Evolutionary conservation across 2,888 invertebrate genomes (phyloP).

Genomic region (Tineola bisselliella): DNA sequence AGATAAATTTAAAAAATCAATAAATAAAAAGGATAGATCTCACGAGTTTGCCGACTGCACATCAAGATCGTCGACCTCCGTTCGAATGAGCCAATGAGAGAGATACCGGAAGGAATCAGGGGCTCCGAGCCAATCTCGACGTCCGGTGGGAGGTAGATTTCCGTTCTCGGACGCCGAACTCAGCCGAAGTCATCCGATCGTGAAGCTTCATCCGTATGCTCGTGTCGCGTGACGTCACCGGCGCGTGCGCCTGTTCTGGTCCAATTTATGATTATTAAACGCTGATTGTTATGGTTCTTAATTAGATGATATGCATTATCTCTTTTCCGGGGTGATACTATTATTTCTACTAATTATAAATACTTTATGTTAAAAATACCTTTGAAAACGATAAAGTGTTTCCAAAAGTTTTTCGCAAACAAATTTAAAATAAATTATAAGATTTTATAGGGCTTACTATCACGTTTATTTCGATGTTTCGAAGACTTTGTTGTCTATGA

Average conservation of each 20-base stretch:
- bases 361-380: too few species aligned
- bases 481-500: too few species aligned
- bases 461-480: too few species aligned
- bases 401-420: too few species aligned
- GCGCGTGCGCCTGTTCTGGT: conserved; percentile 42
- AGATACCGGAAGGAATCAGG: conserved; percentile 59
- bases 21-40: not conserved
- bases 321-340: not conserved
- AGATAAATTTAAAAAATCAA: not conserved
- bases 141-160: conserved; percentile 35
- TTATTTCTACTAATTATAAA: not conserved
- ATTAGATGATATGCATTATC: not conserved
- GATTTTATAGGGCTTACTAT: too few species aligned
- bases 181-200: conserved; percentile 21
- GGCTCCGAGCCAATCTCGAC: conserved; percentile 56
- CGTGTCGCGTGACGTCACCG: conserved; percentile 7
- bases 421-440: too few species aligned
- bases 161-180: conserved; percentile 10
- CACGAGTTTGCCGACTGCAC: not conserved
- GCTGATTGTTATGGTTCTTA: not conserved
- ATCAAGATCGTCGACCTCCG: conserved; percentile 11
- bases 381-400: too few species aligned
- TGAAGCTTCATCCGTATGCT: conserved; percentile 23
- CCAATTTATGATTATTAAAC: conserved; percentile 6
- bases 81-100: not conserved